A percentile compares a stretch with the other conserved stretches of the same genome.
Conservation (phyloP, 2,888 invertebrate species). For the Nomada flava region DNA sequence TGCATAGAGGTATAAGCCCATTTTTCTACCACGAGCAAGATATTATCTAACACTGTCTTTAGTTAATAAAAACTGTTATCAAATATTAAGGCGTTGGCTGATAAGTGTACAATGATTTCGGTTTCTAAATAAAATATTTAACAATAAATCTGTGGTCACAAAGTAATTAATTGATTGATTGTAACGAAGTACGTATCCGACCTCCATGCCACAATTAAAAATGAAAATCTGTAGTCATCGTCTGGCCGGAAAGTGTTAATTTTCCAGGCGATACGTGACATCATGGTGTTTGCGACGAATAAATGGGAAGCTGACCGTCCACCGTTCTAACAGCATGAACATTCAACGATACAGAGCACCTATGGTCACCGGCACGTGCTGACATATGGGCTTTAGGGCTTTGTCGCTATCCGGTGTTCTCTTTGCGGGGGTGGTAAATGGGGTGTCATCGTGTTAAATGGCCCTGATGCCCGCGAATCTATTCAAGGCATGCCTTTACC, state of each 20-base stretch:
- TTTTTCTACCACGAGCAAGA: too few relatives aligned
- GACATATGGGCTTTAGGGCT: slow-evolving; percentile 76
- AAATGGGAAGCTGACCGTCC: slow-evolving; percentile 33
- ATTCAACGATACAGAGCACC: slow-evolving; percentile 56
- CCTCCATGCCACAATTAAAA: background rate
- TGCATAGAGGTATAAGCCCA: background rate
- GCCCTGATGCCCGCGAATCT: slow-evolving; percentile 70
- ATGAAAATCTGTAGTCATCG: background rate
- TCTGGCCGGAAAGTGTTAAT: slow-evolving; percentile 19
- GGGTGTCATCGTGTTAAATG: slow-evolving; percentile 78
- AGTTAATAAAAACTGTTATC: too few relatives aligned
- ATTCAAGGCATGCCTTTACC: slow-evolving; percentile 66
- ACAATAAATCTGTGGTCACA: too few relatives aligned
- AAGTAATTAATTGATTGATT: too few relatives aligned
- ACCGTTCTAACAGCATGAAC: slow-evolving; percentile 25
- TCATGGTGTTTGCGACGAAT: slow-evolving; percentile 37
- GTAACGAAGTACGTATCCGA: too few relatives aligned
- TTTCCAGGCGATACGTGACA: slow-evolving; percentile 30
- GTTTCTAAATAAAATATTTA: too few relatives aligned
- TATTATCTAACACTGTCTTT: too few relatives aligned
- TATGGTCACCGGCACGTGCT: slow-evolving; percentile 64
- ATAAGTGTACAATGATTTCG: too few relatives aligned
- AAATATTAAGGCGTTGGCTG: too few relatives aligned
- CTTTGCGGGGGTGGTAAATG: slow-evolving; percentile 78
- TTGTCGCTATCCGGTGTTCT: slow-evolving; percentile 64